Base-by-base conservation (phyloP, 1,140 invertebrate genomes). In the Heliconius nattereri region DNA sequence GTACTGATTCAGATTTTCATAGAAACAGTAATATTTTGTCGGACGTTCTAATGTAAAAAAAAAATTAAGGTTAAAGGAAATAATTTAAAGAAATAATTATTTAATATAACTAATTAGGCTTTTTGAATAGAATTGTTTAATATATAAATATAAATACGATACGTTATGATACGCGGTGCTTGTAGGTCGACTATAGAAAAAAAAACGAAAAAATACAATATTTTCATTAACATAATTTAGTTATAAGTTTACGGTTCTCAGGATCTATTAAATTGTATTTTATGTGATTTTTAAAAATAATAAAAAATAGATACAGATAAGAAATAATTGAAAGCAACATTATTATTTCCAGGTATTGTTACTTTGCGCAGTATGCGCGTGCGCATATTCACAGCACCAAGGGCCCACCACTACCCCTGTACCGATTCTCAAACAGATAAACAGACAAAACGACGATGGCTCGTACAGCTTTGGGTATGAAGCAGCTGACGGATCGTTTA, bases 381-480 rank as follows among this genome's bases (percentile, higher is more conserved):
- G 70, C 57, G 86, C 83, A 13, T 85, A 80, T 75, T 80, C 90
- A 23, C 79, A 87, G 19, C 81, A 81, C 83, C 73, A 94, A 32
- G 89, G 87, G 7, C 92, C 92, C 7, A 88, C 86, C 16, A 96
- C 96, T 0, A 96, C 96, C 0, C 96, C 96, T 2, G 95, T 97
- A 1, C 96, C 96, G 7, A 97, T 97, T 83, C 91, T 97, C 49
- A 96, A 97, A 86, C 96, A 97, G 89, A 96, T 97, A 87, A 96
- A 96, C 92, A 95, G 95, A 79, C 97, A 97, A 89, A 98, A 98
- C 88, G 97, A 98, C 74, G 97, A 98, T 83, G 97, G 97, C 1
- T 97, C 97, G 26, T 98, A 98, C 92, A 97, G 96, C 83, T 98
- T 97, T 86, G 98, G 98, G 0, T 98, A 98, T 89, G 98, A 98